Base-by-base conservation (phyloP, 2,113 vertebrate species). In the Poeciliopsis retropinna region DNA sequence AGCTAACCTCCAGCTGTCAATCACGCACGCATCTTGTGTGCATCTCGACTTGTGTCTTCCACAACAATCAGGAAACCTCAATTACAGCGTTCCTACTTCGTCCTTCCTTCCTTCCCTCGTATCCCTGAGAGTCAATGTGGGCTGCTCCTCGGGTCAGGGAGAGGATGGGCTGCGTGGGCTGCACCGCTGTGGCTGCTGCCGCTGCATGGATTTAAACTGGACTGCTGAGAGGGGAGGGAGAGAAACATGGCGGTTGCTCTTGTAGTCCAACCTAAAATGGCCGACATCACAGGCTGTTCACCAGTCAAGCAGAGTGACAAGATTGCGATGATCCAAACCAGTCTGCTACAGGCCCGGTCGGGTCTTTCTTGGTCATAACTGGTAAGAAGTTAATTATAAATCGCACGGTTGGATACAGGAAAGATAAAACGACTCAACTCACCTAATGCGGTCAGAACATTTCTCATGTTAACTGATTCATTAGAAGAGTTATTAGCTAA, bases 241-340 rank as follows among this genome's bases (percentile, higher is more conserved):
- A 79, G 74, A 85, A 83, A 94, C 87, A 94, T 93, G 94, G 93
- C 92, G 89, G 91, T 87, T 80, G 88, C 91, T 87, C 88, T 88
- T 87, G 91, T 91, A 87, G 94, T 91, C 92, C 93, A 89, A 93
- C 88, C 92, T 95, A 95, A 95, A 94, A 95, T 95, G 94, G 95
- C 95, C 92, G 95, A 95, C 95, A 93, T 93, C 91, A 93, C 89
- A 92, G 88, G 85, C 92, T 91, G 91, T 88, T 85, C 86, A 87
- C 85, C 92, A 94, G 88, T 83, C 85, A 92, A 91, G 87, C 89
- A 89, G 88, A 87, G 85, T 88, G 82, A n/a, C 61, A 76, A 82
- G 83, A 88, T 91, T 82, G 84, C 86, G 78, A 82, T 88, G 90
- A 91, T 89, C 88, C 76, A 69, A 85, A 84, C 85, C 80, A 75